phyloP scores from a whole-genome alignment of 2,888 invertebrate genomes.

The Heliconius hortense region DNA sequence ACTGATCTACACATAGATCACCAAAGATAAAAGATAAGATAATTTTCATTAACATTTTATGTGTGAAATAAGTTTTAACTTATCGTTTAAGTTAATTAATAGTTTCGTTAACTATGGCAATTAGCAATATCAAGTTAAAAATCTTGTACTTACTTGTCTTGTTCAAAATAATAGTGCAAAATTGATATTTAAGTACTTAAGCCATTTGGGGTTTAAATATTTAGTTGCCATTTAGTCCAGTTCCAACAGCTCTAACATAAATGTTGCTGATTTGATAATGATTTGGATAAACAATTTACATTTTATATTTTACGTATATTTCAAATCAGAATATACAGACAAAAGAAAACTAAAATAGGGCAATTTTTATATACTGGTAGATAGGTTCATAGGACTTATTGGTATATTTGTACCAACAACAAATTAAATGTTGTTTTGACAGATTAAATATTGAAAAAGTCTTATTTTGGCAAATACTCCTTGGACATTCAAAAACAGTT shows the following conservation, averaged over 20 bases:
- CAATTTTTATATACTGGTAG: too few relatives aligned
- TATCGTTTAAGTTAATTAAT: background rate
- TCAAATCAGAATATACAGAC: background rate
- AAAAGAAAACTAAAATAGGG: background rate
- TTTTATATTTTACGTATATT: background rate
- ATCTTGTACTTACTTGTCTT: conserved; percentile 3
- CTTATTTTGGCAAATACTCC: conserved; percentile 31
- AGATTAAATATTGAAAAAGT: conserved; percentile 27
- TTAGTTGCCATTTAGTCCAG: conserved; percentile 4
- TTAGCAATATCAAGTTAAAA: background rate
- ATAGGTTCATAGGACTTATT: too few relatives aligned
- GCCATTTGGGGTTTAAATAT: conserved; percentile 6
- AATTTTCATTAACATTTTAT: background rate
- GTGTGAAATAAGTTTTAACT: background rate
- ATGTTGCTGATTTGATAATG: background rate
- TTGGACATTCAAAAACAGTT: conserved; percentile 49
- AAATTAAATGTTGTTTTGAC: conserved; percentile 13
- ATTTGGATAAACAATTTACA: background rate
- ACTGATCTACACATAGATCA: background rate
- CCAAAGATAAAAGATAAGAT: background rate
- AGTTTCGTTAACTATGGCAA: background rate
- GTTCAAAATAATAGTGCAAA: background rate
- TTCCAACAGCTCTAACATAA: background rate
- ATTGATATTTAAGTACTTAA: conserved; percentile 13
- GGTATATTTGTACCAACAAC: background rate